Percentiles rank a stretch among this genome's conserved stretches.
phyloP scores from a whole-genome alignment of 2,113 vertebrate species.

The Cygnus atratus region DNA sequence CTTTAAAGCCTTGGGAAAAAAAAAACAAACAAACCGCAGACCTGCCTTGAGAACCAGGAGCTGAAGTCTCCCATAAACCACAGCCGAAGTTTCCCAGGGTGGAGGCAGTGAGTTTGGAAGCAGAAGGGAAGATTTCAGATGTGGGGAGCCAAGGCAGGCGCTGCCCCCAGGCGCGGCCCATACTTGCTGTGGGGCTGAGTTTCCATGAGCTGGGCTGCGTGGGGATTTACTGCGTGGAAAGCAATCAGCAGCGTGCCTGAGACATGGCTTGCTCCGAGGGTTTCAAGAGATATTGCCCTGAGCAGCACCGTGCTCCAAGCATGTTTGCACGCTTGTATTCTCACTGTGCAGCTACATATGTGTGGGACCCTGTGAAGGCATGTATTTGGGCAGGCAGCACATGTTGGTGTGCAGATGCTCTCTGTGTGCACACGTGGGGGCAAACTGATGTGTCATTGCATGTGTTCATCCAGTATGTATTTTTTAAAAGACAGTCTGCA shows the following conservation, averaged over 20 bases:
- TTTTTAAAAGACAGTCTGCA: too few relatives aligned
- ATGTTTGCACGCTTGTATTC: too few relatives aligned
- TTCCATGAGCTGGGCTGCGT: neutral
- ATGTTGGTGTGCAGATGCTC: neutral
- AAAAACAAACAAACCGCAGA: neutral
- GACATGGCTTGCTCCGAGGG: fast-evolving
- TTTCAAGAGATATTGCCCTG: too few relatives aligned
- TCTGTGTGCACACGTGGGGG: neutral
- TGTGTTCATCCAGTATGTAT: fast-evolving
- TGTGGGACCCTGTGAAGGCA: neutral
- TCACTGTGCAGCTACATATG: too few relatives aligned
- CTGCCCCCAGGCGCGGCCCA: neutral
- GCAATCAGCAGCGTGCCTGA: neutral
- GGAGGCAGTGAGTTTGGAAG: neutral
- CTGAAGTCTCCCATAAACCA: neutral
- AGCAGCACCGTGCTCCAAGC: too few relatives aligned
- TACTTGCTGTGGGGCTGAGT: slow-evolving; percentile 50
- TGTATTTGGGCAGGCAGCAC: too few relatives aligned
- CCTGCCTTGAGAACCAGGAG: neutral
- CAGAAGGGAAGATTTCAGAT: neutral
- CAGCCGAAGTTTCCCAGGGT: neutral
- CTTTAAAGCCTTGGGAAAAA: neutral
- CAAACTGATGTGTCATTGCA: neutral
- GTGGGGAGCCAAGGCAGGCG: neutral
- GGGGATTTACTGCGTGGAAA: neutral